phyloP scores from a whole-genome alignment of 2,113 vertebrate genomes.

The Lophius piscatorius region DNA sequence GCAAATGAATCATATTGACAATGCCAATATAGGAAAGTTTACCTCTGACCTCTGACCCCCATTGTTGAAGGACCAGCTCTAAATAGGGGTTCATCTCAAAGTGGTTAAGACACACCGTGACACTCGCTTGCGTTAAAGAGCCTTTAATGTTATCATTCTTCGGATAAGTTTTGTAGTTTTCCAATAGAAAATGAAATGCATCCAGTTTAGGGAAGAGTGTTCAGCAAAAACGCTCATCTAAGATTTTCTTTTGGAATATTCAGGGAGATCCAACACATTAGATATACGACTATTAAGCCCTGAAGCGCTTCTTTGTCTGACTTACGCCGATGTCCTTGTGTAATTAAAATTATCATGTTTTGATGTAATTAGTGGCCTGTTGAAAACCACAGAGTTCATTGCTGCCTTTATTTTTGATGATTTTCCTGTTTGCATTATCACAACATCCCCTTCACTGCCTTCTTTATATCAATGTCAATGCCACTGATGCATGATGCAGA shows the following conservation, averaged over 20 bases:
- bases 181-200: background rate
- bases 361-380: no score
- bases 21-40: no score
- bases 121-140: conserved; percentile 34
- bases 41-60: conserved; percentile 46
- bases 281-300: conserved; percentile 13
- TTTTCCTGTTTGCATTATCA: no score
- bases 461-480: no score
- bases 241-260: conserved; percentile 29
- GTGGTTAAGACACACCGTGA: conserved; percentile 40
- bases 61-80: conserved; percentile 50
- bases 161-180: background rate
- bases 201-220: background rate
- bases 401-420: no score
- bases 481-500: no score
- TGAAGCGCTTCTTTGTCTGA: conserved; percentile 15
- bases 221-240: conserved; percentile 1
- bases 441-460: no score
- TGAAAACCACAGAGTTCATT: no score
- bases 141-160: conserved; percentile 13
- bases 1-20: no score
- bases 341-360: conserved; percentile 61
- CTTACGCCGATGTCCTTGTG: conserved; percentile 43
- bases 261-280: conserved; percentile 26
- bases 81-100: conserved; percentile 45